phyloP scores from a whole-genome alignment of 2,888 invertebrate genomes.

The Stenoptilia bipunctidactyla region DNA sequence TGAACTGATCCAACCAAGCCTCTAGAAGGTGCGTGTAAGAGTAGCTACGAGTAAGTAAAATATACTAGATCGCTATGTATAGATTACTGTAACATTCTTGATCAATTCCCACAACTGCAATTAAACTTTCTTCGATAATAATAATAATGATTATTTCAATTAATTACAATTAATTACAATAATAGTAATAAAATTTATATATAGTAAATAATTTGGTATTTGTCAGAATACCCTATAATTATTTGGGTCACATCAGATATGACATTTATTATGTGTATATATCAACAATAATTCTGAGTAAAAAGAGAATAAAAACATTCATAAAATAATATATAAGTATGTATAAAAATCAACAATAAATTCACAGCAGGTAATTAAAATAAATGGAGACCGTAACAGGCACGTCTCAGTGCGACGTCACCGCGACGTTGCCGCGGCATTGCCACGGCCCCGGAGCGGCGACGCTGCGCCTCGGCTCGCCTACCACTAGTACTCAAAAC shows the following conservation, averaged over 20 bases:
- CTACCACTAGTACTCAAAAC: slow-evolving; percentile 25
- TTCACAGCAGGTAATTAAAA: slow-evolving; percentile 51
- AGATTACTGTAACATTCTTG: slow-evolving; percentile 19
- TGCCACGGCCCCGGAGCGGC: no score
- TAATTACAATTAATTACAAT: slow-evolving; percentile 11
- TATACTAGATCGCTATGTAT: neutral
- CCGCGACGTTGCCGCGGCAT: no score
- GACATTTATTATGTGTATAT: slow-evolving; percentile 44
- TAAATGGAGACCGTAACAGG: slow-evolving; percentile 13
- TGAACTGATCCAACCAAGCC: no score
- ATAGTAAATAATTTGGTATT: no score
- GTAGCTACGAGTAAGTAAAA: neutral
- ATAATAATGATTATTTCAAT: slow-evolving; percentile 14
- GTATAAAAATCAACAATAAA: slow-evolving; percentile 45
- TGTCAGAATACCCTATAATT: no score
- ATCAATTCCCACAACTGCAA: slow-evolving; percentile 56
- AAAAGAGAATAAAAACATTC: slow-evolving; percentile 45
- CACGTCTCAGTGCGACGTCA: neutral
- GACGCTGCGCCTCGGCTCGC: slow-evolving; percentile 13
- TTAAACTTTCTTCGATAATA: slow-evolving; percentile 22
- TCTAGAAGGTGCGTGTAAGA: no score
- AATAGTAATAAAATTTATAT: no score
- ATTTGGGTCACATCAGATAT: slow-evolving; percentile 49
- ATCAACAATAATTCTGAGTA: slow-evolving; percentile 43
- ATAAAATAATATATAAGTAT: slow-evolving; percentile 44